Evolutionary conservation across 2,797 vertebrate species (phyloP).

Genomic region (Danio choprae): DNA sequence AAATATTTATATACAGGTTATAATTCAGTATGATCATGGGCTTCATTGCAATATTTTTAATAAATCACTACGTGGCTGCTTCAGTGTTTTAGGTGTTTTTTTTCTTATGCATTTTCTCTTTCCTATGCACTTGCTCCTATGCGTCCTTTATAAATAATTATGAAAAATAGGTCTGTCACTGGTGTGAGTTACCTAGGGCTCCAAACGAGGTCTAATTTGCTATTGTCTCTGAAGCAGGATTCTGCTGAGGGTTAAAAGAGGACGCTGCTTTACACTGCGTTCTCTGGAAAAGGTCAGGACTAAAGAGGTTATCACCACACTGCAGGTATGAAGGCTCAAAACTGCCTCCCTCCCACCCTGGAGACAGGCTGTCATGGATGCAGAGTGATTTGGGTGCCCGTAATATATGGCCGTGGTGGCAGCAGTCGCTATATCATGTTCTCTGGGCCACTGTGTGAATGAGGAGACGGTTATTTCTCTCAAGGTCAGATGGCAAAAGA

Average conservation of each 20-base stretch:
- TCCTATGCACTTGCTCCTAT: not conserved
- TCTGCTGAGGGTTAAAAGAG: conserved; percentile 12
- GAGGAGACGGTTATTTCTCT: conserved; percentile 37
- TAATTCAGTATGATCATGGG: no score
- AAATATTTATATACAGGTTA: no score
- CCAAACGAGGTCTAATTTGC: conserved; percentile 13
- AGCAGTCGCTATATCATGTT: conserved; percentile 54
- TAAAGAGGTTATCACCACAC: conserved; percentile 46
- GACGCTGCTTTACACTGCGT: conserved; percentile 11
- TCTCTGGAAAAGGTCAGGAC: conserved; percentile 28
- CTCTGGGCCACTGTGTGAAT: conserved; percentile 37
- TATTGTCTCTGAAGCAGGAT: not conserved
- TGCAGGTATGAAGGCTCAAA: conserved; percentile 23
- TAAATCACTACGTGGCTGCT: not conserved
- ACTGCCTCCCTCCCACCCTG: conserved; percentile 20
- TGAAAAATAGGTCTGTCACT: not conserved
- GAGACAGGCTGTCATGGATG: conserved; percentile 41
- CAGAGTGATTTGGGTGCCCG: conserved; percentile 44
- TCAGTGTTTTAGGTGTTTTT: not conserved
- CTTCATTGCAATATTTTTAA: no score
- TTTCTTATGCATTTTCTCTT: not conserved
- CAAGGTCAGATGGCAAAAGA: conserved; percentile 50
- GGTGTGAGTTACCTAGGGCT: not conserved
- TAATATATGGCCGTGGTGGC: conserved; percentile 54
- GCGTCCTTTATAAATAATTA: not conserved